Percentiles rank a stretch among this genome's conserved stretches.
phyloP scores from a whole-genome alignment of 1,140 invertebrate species.

The Watersipora subatra region DNA sequence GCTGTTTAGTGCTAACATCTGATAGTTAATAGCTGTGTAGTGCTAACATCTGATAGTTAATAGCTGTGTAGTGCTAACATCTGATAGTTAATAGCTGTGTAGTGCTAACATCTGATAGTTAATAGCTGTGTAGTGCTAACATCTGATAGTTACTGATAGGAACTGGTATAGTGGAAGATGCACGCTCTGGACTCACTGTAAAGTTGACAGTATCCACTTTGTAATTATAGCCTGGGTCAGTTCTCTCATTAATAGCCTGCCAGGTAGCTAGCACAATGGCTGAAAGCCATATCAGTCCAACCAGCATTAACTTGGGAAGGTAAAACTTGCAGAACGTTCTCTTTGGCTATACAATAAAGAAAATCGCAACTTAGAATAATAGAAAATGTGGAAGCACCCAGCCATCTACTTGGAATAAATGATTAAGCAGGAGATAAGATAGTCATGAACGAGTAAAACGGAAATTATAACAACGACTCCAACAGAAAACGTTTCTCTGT shows the following conservation, averaged over 20 bases:
- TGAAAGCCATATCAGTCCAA: constrained; percentile 72
- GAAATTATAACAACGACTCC: no score
- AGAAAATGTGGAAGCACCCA: not conserved
- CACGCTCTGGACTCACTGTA: constrained; percentile 68
- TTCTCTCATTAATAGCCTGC: constrained; percentile 73
- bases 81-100: no score
- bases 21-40: no score
- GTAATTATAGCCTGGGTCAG: constrained; percentile 84
- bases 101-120: no score
- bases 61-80: no score
- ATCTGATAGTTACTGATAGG: no score
- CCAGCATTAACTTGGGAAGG: constrained; percentile 72
- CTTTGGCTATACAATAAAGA: constrained; percentile 57
- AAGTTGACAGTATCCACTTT: constrained; percentile 73
- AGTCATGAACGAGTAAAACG: not conserved
- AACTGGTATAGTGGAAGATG: no score
- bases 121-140: no score
- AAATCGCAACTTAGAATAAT: not conserved
- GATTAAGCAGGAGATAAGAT: not conserved
- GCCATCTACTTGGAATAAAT: not conserved
- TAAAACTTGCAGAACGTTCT: constrained; percentile 72
- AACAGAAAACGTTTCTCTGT: no score
- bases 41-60: no score
- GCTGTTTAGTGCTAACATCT: no score
- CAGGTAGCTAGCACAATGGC: constrained; percentile 70